Evolutionary conservation across 2,797 vertebrate genomes (phyloP), one percentile per base, ranked within the genome.

Genomic region (Moxostoma hubbsi): DNA sequence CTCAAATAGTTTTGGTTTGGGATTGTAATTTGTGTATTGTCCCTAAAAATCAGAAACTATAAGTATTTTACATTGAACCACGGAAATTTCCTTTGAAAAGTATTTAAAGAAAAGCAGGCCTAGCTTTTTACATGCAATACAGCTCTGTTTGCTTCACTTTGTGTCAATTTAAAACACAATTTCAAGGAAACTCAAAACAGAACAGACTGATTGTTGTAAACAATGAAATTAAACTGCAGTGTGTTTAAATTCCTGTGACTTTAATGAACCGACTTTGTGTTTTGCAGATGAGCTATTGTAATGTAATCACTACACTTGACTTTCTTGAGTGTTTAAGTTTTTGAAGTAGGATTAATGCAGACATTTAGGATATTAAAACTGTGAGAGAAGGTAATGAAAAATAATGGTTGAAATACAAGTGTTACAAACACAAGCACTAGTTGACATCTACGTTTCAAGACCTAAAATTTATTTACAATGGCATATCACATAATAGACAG

Each of bases 61-160:
- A 16, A 16, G 61, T 9, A 51, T 64, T 10, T 72, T 49, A 76
- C n/a, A 9, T 5, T 64, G 50, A 18, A 62, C 4, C 64, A 67
- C 16, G 15, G 63, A 50, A 9, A 9, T 53, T 16, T 15, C 59
- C 46, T 77, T 6, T 47, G 8, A 69, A 46, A 53, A 9, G 15
- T 11, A 16, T 51, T 73, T 6, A 58, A 72, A 58, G 8, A 6
- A 15, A 66, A 66, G 9, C 47, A 55, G 61, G 36, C n/a, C 8
- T 51, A 43, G 6, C 15, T 6, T 18, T 63, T 74, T 54, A 63
- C 49, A 54, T 46, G 36, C 50, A 4, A 45, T 36, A 1, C 9
- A 1, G 15, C 15, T 47, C 73, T n/a, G 63, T 67, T 75, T 67
- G 64, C 50, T 76, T 12, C 43, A 1, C 53, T 67, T 36, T 45